Percentiles rank a stretch among this genome's conserved stretches.
Evolutionary conservation across 2,888 invertebrate genomes (phyloP).

Genomic region (Orthosia incerta): DNA sequence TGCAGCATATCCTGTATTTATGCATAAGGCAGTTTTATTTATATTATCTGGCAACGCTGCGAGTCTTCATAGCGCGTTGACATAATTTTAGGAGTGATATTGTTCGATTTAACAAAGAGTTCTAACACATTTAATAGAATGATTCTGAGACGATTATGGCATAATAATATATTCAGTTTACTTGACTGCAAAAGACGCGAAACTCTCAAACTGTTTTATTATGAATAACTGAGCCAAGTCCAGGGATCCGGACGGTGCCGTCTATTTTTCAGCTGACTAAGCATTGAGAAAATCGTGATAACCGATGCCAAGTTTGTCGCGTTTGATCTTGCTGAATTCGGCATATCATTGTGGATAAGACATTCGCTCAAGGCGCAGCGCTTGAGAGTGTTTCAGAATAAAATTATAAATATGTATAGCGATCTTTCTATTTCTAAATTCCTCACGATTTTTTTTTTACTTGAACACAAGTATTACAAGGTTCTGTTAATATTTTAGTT

Average conservation of each 20-base stretch:
- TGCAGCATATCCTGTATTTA: conserved; percentile 33
- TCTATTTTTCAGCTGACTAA: conserved; percentile 56
- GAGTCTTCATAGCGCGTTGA: neutral
- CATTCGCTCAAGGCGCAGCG: conserved; percentile 4
- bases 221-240: conserved; percentile 37
- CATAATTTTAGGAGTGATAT: neutral
- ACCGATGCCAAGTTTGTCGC: conserved; percentile 54
- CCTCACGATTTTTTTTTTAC: too few species aligned
- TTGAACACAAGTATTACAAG: neutral
- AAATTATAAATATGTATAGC: neutral
- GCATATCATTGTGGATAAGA: conserved; percentile 44
- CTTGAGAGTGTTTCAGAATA: neutral
- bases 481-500: too few species aligned
- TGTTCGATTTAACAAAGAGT: neutral
- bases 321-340: conserved; percentile 47
- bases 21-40: conserved; percentile 26
- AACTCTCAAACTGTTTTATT: conserved; percentile 31
- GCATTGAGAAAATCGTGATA: conserved; percentile 49
- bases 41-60: conserved; percentile 1
- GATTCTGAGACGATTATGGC: conserved; percentile 23
- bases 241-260: conserved; percentile 13
- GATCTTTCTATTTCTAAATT: neutral
- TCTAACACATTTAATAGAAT: neutral
- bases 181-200: conserved; percentile 21
- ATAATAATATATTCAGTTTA: conserved; percentile 34